These are phyloP conservation scores for Leptopterna dolabrata DNA, from an alignment of 2,888 invertebrate genomes.

Conservation along the genomic window DNA sequence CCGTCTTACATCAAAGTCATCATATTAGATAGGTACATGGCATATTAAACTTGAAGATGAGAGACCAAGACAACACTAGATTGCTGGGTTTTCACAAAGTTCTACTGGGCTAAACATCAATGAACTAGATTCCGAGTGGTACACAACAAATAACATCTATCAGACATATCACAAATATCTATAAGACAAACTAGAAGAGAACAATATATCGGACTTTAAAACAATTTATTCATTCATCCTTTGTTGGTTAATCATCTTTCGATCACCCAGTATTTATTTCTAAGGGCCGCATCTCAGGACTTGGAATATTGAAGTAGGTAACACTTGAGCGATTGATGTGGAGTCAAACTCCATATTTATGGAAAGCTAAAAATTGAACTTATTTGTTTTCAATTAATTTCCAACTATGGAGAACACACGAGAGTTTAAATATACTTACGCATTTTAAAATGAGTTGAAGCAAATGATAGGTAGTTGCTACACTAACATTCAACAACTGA, in stretches of 20 bases:
- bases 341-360: not conserved
- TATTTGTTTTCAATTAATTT: not conserved
- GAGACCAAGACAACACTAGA: too few species aligned
- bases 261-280: not conserved
- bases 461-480: not conserved
- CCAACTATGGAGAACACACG: not conserved
- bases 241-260: not conserved
- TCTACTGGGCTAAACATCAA: not conserved
- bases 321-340: constrained; percentile 35
- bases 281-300: not conserved
- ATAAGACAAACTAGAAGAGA: not conserved
- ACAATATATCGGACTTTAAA: not conserved
- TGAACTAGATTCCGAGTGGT: not conserved
- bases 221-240: not conserved
- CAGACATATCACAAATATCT: not conserved
- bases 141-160: not conserved
- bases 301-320: not conserved
- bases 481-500: not conserved
- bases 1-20: too few species aligned
- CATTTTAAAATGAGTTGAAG: not conserved
- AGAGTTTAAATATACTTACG: not conserved
- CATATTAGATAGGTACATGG: too few species aligned
- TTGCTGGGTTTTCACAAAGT: not conserved
- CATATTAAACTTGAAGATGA: too few species aligned
- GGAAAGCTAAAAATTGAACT: not conserved